Base-by-base conservation (phyloP, 2,113 vertebrate species). In the Mastomys coucha region DNA sequence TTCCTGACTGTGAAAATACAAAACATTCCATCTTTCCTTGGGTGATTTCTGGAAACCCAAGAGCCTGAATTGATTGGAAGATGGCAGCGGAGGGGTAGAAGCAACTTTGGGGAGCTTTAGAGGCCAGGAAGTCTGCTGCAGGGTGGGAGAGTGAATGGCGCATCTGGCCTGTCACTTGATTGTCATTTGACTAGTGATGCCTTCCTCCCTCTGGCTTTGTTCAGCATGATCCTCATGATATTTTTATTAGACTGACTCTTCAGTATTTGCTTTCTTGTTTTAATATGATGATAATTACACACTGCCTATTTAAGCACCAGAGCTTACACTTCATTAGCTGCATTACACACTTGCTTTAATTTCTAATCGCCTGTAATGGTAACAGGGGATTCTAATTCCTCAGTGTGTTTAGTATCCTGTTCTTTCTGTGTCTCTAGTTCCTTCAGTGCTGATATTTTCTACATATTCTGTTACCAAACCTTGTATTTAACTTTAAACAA, bases 241-340 rank as follows among this genome's bases (percentile, higher is more conserved):
- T 49, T 69, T 96, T 88, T 20, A 33, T 96, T 95, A 90, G 73
- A 93, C 56, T 24, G 80, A 36, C 8, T 95, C 92, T 97, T 77
- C 73, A 91, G 91, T 42, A 1, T 97, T 89, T 97, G 87, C 76
- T 60, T 8, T 76, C 77, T 94, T 33, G 0, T 96, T 98, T 97
- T 97, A 96, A 90, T 75, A 2, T 93, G 33, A 0, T 93, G 80
- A 77, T 91, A 51, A 97, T 84, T 93, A 76, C 96, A 96, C 98
- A 96, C 95, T 97, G 97, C 92, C 96, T 94, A 7, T 91, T 96
- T 91, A 97, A 97, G 96, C 73, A 94, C 91, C 93, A 97, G 97
- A 96, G 91, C 39, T 0, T 97, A 97, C 97, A 96, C 97, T 97
- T 98, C 94, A 96, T 98, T 98, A 98, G 92, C 89, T 97, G 96